Evolutionary conservation across 2,888 invertebrate genomes (phyloP), one percentile per base, ranked within the genome.

Genomic region (Nemurella pictetii): DNA sequence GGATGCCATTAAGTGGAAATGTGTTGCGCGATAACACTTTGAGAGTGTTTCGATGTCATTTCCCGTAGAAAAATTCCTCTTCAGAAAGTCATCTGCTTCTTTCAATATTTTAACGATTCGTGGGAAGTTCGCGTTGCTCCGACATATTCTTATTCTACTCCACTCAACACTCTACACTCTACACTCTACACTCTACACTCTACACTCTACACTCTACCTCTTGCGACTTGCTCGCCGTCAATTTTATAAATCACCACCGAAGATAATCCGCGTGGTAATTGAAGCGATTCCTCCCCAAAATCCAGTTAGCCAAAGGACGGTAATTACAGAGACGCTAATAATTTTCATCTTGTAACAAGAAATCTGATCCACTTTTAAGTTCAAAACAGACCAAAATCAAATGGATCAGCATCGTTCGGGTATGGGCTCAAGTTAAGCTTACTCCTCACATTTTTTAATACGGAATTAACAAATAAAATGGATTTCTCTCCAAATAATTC

Each of bases 41-140:
- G 35, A 81, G 32, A 81, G 80, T 81, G 26, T 81, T 81, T 81
- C 80, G n/a, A 25, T 81, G 80, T 81, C 30, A 81, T 35, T 35
- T 12, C 32, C 35, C 35, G 80, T 36, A 4, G 32, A 81, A 81
- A 36, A 81, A 81, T 35, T 81, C 80, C 25, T 81, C 36, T 35
- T 36, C 35, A 30, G 26, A 35, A 36, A 81, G 20, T 35, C 32
- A 35, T 30, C 32, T 81, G 26, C 80, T 81, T 35, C 25, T 81
- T 36, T 32, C 75, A 27, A 26, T 75, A 26, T 75, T 55, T 55
- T 55, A 55, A 55, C 55, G 55, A 55, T 12, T 55, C 55, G 55
- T 55, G 55, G 20, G 20, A 55, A 20, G 55, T 55, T 20, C 20
- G 55, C 55, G 2, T n/a, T n/a, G n/a, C n/a, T n/a, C n/a, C 55